Base-by-base conservation (phyloP, 2,113 vertebrate species). In the Perca schrenkii region DNA sequence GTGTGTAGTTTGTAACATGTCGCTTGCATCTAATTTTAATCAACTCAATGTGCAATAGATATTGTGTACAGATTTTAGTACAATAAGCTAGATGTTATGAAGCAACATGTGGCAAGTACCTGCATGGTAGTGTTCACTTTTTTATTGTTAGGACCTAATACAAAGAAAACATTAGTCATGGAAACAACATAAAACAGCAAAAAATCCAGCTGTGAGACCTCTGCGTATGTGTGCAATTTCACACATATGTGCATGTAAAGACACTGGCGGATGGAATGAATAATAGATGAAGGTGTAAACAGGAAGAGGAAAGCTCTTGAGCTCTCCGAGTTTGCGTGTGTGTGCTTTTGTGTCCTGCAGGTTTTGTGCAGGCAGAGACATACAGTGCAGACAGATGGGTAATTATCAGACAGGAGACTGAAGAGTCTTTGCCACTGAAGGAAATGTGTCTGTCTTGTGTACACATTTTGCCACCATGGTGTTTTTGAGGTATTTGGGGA, bases 221-320 rank as follows among this genome's bases (percentile, higher is more conserved):
- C 31, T 71, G 58, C 15, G 16, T 68, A 49, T 66, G 68, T 75
- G 77, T 71, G 78, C 5, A 14, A 83, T 83, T 61, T 76, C 34
- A 60, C 87, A 85, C 85, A 87, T 88, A 82, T 90, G 89, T 79
- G 86, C 74, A 84, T 82, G 86, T 74, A 83, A 78, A 89, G 80
- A 86, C 80, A 62, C 84, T 85, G 82, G 87, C 90, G 89, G 91
- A 94, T 91, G 74, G 64, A 69, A 70, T 94, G 86, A 94, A 94
- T 95, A 93, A 95, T 95, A 85, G 69, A 95, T 95, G 86, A 87
- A 66, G 81, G 80, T 82, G 84, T 92, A 93, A 94, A 94, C 91
- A 93, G 93, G 93, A 94, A 93, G 85, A 80, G 74, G 87, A 80
- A 91, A 84, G 85, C 89, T 82, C 82, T 80, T 65, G 69, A 89